Conservation (phyloP, 2,888 invertebrate genomes). For the Alentia gelatinosa region DNA sequence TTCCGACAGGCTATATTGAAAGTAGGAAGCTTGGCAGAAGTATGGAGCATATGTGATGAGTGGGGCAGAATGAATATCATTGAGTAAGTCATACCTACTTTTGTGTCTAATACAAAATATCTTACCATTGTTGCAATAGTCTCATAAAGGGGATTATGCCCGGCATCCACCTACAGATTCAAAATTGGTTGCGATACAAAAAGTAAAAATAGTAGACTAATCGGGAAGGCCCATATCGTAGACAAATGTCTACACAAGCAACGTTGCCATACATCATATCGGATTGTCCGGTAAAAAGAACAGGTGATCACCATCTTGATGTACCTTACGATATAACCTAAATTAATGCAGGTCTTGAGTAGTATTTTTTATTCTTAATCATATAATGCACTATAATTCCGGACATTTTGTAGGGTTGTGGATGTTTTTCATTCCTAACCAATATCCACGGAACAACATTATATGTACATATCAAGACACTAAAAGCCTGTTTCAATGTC, state of each 20-base stretch:
- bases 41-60: not conserved
- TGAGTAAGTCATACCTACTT: not conserved
- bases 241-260: not conserved
- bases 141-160: not conserved
- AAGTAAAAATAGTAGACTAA: not conserved
- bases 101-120: not conserved
- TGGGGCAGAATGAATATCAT: not conserved
- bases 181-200: not conserved
- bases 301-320: too few relatives aligned
- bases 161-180: not conserved
- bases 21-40: not conserved
- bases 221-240: not conserved
- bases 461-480: too few relatives aligned
- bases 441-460: too few relatives aligned
- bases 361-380: too few relatives aligned
- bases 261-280: not conserved
- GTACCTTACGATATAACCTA: too few relatives aligned
- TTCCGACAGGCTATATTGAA: not conserved
- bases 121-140: not conserved
- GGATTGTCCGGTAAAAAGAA: too few relatives aligned
- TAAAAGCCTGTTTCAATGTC: too few relatives aligned
- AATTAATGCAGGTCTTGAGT: too few relatives aligned
- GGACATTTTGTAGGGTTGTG: too few relatives aligned
- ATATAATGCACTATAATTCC: too few relatives aligned
- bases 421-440: too few relatives aligned